Base-by-base conservation (phyloP, 2,113 vertebrate genomes). In the Polypterus senegalus region DNA sequence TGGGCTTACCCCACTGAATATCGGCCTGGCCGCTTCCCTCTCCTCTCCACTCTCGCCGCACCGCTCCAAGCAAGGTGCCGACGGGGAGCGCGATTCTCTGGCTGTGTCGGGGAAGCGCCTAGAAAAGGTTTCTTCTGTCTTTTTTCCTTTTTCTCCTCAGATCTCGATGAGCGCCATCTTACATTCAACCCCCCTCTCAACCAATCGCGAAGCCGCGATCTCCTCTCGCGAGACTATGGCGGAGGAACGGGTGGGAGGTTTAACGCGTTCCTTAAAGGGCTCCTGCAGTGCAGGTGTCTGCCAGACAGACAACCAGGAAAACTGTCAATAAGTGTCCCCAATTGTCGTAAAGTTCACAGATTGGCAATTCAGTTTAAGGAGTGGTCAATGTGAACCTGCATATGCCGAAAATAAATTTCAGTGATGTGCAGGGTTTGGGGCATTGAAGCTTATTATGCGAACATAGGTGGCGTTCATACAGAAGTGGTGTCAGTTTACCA, bases 91-190 rank as follows among this genome's bases (percentile, higher is more conserved):
- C 27, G 27, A 27, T 48, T 54, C 47, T 46, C 10, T 9, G 46
- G 7, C 11, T 53, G 45, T 48, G 27, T n/a, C 47, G 58, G 57
- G 6, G 45, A 60, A 58, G 27, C 27, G 27, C 27, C 9, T 8
- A 62, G 27, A 46, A 49, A 4, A 8, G 46, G 44, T 47, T 52
- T 46, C 9, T 46, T 69, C 56, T 65, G 69, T 71, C 69, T 70
- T 61, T 62, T 70, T 88, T 89, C 77, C 82, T 76, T 79, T 72
- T 74, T 81, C 76, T 76, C 83, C 81, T 91, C 81, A 89, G 86
- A 90, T 87, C 85, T 89, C 88, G 73, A 82, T 88, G 80, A 82
- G 90, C 89, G 90, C 91, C 92, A 94, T 94, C 87, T 94, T 93
- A 91, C 87, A 91, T 86, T 89, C 83, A 76, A 76, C 80, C 79